Percentiles rank a stretch among this genome's conserved stretches.
Conservation (phyloP, 2,797 vertebrate species). For the Argyrosomus regius region DNA sequence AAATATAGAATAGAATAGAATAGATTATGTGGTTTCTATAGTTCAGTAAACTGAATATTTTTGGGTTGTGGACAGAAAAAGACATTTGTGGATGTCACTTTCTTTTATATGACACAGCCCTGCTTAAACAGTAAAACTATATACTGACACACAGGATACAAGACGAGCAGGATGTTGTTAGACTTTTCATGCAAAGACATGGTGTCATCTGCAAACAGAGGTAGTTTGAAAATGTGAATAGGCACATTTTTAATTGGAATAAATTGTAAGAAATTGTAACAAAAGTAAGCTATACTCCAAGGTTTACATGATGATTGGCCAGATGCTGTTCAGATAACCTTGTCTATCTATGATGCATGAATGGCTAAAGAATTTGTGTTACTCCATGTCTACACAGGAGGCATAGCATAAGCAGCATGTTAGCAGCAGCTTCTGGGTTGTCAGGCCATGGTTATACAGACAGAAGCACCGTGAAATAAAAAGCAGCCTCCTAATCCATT, state of each 20-base stretch:
- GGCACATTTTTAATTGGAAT: background rate
- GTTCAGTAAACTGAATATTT: too few relatives aligned
- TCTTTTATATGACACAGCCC: background rate
- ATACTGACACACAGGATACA: background rate
- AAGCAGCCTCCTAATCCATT: background rate
- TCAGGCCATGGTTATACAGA: background rate
- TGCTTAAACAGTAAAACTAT: background rate
- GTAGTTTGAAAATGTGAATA: conserved; percentile 3
- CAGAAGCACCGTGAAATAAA: background rate
- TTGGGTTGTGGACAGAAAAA: too few relatives aligned
- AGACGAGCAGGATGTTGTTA: background rate
- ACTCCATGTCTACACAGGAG: background rate
- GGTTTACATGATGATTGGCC: background rate
- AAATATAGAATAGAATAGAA: too few relatives aligned
- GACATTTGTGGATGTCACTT: background rate
- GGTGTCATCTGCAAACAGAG: conserved; percentile 35
- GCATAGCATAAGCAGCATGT: background rate
- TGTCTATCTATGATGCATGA: background rate
- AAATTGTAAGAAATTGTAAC: background rate
- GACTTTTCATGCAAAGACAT: background rate
- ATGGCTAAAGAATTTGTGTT: conserved; percentile 2
- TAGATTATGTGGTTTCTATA: too few relatives aligned
- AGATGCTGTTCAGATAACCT: background rate
- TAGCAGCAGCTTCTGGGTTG: background rate
- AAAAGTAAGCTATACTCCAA: too few relatives aligned